phyloP scores from a whole-genome alignment of 2,113 vertebrate species.

The Phoxinus phoxinus region DNA sequence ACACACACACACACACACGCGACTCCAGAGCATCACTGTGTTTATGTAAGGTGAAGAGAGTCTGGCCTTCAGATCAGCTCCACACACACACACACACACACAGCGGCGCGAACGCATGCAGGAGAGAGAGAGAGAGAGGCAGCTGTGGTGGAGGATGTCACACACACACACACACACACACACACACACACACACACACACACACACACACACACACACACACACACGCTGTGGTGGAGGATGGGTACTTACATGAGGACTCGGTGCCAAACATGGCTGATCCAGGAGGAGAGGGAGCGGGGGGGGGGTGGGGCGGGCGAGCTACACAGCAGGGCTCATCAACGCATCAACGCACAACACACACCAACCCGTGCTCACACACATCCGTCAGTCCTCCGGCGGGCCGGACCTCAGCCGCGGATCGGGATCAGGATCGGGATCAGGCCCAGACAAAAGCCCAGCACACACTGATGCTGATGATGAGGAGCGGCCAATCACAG shows the following conservation, averaged over 20 bases:
- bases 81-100: too few species aligned
- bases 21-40: too few species aligned
- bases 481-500: slow-evolving; percentile 27
- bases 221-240: slow-evolving; percentile 24
- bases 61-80: not conserved
- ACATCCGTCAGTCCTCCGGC: not conserved
- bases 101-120: too few species aligned
- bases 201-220: not conserved
- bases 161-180: too few species aligned
- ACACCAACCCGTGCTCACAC: not conserved
- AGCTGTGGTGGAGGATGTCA: too few species aligned
- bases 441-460: too few species aligned
- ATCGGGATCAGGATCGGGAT: too few species aligned
- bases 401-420: not conserved
- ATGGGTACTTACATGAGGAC: slow-evolving; percentile 94
- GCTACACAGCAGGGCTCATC: slow-evolving; percentile 93
- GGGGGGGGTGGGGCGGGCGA: slow-evolving; percentile 76
- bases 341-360: slow-evolving; percentile 81
- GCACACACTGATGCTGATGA: not conserved
- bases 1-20: not conserved
- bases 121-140: too few species aligned
- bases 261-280: slow-evolving; percentile 99
- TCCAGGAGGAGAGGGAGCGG: slow-evolving; percentile 77
- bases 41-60: too few species aligned
- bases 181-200: too few species aligned